phyloP scores from a whole-genome alignment of 2,797 vertebrate genomes.

The Chlorospingus semifuscus region DNA sequence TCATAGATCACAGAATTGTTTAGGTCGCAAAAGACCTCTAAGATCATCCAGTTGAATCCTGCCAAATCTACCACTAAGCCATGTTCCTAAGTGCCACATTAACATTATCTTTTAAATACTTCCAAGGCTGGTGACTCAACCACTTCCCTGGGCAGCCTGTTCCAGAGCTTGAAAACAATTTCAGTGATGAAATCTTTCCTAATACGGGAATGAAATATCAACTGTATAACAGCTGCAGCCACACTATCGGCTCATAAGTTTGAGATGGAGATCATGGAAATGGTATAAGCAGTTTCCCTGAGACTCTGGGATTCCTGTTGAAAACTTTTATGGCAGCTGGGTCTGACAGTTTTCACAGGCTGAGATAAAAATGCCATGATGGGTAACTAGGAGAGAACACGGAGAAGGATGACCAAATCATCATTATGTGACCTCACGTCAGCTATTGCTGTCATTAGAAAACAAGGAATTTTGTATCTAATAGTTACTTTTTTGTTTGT shows the following conservation, averaged over 20 bases:
- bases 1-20: not conserved
- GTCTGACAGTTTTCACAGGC: not conserved
- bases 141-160: not conserved
- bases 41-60: not conserved
- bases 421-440: not conserved
- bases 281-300: not conserved
- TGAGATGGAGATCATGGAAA: not conserved
- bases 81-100: not conserved
- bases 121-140: not conserved
- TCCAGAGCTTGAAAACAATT: not conserved
- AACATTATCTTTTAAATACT: not conserved
- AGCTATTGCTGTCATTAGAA: not conserved
- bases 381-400: not conserved
- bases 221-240: not conserved
- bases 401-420: not conserved
- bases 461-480: not conserved
- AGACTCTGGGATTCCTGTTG: not conserved
- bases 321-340: not conserved
- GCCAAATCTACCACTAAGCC: not conserved
- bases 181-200: not conserved
- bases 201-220: not conserved
- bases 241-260: not conserved
- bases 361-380: not conserved
- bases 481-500: not conserved
- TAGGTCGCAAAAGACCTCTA: not conserved